Conservation (phyloP, 2,113 vertebrate genomes). For the Camelus bactrianus region DNA sequence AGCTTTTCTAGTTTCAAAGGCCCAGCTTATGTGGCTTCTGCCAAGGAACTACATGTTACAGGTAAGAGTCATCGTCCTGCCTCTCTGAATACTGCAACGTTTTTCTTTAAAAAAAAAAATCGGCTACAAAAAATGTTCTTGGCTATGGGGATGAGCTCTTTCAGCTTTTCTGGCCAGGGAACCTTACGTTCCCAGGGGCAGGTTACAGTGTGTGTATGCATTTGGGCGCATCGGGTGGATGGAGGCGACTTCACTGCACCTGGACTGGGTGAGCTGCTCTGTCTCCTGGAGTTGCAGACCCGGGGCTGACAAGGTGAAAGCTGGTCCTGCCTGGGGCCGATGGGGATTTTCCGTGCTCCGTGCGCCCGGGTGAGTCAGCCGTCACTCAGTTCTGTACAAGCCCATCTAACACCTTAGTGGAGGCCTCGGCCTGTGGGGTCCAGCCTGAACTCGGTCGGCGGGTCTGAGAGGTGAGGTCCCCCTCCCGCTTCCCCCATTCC, state of each 20-base stretch:
- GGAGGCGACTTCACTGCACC: neutral
- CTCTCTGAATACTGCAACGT: neutral
- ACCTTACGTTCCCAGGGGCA: neutral
- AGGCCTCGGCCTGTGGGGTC: neutral
- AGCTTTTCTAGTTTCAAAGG: neutral
- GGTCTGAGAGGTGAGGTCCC: neutral
- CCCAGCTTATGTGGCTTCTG: neutral
- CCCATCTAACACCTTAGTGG: neutral
- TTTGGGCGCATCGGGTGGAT: neutral
- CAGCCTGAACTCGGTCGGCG: neutral
- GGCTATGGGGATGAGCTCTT: neutral
- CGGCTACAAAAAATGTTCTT: neutral
- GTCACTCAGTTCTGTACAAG: neutral
- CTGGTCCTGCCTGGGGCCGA: neutral
- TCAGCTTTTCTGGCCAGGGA: neutral
- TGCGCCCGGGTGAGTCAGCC: neutral
- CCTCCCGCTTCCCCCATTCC: neutral
- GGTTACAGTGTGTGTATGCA: neutral
- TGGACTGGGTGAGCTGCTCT: neutral
- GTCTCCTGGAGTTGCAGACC: neutral
- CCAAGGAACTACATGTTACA: neutral
- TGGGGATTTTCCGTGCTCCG: neutral
- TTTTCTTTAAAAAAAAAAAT: neutral
- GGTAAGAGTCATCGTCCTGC: neutral
- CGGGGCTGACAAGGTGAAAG: neutral